Percentiles rank a stretch among this genome's conserved stretches.
Evolutionary conservation across 2,888 invertebrate genomes (phyloP).

Genomic region (Eupithecia centaureata): DNA sequence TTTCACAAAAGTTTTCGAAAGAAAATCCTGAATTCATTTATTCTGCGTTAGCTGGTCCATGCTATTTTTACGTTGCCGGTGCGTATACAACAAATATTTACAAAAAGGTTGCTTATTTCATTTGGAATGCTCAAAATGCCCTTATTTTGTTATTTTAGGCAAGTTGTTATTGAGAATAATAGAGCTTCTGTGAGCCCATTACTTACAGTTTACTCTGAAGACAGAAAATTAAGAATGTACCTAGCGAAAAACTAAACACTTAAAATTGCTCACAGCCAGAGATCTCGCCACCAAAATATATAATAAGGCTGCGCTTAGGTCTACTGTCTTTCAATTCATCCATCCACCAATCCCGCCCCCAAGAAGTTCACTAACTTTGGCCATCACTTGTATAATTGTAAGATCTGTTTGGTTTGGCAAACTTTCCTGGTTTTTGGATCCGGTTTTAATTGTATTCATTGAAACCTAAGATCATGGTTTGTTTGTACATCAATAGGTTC

Average conservation of each 20-base stretch:
- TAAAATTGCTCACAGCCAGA: background rate
- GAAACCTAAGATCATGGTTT: background rate
- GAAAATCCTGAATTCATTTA: too few relatives aligned
- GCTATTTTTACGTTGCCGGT: conserved; percentile 11
- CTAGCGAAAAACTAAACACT: too few relatives aligned
- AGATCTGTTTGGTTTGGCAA: background rate
- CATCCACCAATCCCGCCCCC: background rate
- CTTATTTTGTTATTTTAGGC: background rate
- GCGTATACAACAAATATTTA: conserved; percentile 1
- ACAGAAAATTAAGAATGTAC: background rate
- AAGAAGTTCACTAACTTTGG: background rate
- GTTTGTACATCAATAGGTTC: background rate
- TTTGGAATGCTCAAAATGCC: background rate
- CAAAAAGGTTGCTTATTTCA: background rate
- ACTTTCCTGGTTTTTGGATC: background rate
- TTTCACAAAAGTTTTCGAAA: background rate
- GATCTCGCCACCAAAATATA: background rate
- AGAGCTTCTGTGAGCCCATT: background rate
- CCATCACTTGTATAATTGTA: background rate
- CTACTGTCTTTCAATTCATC: background rate
- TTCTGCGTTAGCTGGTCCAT: conserved; percentile 1
- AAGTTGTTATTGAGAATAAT: background rate
- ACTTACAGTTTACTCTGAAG: background rate
- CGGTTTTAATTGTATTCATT: background rate
- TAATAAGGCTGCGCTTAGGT: background rate